Evolutionary conservation across 1,140 invertebrate species (phyloP).

Genomic region (Drosophila kohkoa): DNA sequence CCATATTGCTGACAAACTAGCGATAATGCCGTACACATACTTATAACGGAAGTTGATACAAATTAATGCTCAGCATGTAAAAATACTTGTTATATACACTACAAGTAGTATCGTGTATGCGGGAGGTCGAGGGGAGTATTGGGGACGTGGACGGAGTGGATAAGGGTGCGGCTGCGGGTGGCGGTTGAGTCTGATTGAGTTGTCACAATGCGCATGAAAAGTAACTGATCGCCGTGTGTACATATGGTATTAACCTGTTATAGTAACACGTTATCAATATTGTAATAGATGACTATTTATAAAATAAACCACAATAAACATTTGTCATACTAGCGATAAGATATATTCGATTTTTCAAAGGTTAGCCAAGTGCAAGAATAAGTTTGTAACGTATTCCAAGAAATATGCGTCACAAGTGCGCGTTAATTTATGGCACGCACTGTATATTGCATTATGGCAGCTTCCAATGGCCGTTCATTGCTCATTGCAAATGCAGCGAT

Average conservation of each 20-base stretch:
- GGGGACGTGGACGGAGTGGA: not conserved
- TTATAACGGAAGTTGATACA: conserved; percentile 62
- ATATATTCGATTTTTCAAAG: conserved; percentile 6
- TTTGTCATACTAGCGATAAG: conserved; percentile 31
- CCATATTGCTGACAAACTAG: conserved; percentile 12
- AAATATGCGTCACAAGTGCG: conserved; percentile 1
- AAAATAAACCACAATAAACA: not conserved
- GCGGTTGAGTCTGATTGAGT: conserved; percentile 37
- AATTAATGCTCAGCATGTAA: conserved; percentile 12
- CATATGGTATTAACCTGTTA: conserved; percentile 13
- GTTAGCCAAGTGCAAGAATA: conserved; percentile 2
- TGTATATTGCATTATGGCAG: conserved; percentile 27
- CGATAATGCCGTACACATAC: conserved; percentile 35
- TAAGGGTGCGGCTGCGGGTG: conserved; percentile 27
- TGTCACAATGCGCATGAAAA: conserved; percentile 16
- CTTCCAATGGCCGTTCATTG: conserved; percentile 23
- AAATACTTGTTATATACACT: conserved; percentile 9
- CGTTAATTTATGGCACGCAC: conserved; percentile 22
- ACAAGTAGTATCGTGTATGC: conserved; percentile 2
- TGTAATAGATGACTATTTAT: conserved; percentile 12
- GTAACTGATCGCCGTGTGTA: conserved; percentile 15
- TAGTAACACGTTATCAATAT: conserved; percentile 14
- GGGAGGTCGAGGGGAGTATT: not conserved
- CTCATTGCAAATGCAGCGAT: conserved; percentile 36
- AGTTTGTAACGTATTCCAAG: not conserved